Base-by-base conservation (phyloP, 2,113 vertebrate species). In the Conger conger region DNA sequence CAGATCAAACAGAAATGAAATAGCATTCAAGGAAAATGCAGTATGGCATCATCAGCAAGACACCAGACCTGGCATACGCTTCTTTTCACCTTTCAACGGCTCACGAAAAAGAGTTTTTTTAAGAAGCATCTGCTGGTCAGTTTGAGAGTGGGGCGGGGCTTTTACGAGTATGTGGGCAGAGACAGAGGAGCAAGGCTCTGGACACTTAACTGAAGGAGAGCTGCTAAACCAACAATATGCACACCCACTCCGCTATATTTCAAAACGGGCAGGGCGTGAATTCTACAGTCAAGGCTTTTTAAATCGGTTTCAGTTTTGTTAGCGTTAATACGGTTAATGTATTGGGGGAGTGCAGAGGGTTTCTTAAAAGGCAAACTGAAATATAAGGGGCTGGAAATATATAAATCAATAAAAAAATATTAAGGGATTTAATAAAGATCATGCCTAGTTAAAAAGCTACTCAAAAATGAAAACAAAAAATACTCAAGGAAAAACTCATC, bases 21-120 rank as follows among this genome's bases (percentile, higher is more conserved):
- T 90, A 87, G 92, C 94, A 95, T 95, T 95, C 94, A 92, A n/a
- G 87, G 80, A 87, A 87, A 90, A 93, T 93, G 94, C 94, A 93
- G 90, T 91, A 91, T 92, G 89, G 90, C 91, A 92, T 94, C 91
- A 78, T 90, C 91, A 88, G 92, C 92, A 93, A 93, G 92, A 93
- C 94, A 94, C 73, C 73, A 42, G 89, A 83, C 88, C 89, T 90
- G 92, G 88, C 91, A 90, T 93, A 91, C 92, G 93, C 88, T 89
- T 89, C 90, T 82, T 87, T 83, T 83, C 83, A 88, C 79, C 88
- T 85, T 85, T 76, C 83, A 83, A 80, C 83, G 50, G 89, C 18
- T 80, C 53, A 40, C 83, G 89, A 63, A 86, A 87, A 76, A 33
- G 0, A n/a, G n/a, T n/a, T n/a, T 86, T 90, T 92, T 93, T 93